Base-by-base conservation (phyloP, 2,797 vertebrate species). In the Oreonectes daqikongensis region DNA sequence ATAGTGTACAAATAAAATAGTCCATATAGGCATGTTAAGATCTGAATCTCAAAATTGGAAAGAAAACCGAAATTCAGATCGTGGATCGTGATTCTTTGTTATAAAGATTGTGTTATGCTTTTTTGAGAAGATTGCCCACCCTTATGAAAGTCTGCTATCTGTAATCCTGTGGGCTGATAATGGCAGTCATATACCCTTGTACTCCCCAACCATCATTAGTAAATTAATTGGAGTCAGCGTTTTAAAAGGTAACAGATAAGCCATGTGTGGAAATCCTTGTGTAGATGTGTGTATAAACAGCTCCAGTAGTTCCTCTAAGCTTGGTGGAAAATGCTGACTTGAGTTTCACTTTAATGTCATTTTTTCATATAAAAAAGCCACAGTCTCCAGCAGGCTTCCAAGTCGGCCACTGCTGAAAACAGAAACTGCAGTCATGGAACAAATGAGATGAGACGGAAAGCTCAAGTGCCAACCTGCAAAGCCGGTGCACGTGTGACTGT, bases 311-410 rank as follows among this genome's bases (percentile, higher is more conserved):
- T 87, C 69, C 84, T 86, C 77, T 24, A 32, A 66, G 85, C 84
- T 81, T 77, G 82, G 84, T 89, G 91, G 90, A 92, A 92, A 92
- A 91, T 83, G 90, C 91, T 92, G 90, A 92, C 91, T 90, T 88
- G 84, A 85, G 87, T 85, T 87, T 90, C 83, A 79, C 28, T 88
- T 79, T 82, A 89, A 83, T 80, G 72, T 80, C 22, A 82, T 78
- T 84, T 91, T 89, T 89, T 89, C 85, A 90, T 89, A 86, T 89
- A 86, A 89, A 90, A 91, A 90, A 93, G 87, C 91, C 90, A 82
- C 88, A 90, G 90, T 88, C 89, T 90, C 86, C 87, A 89, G 86
- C 83, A 86, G 84, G 87, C 89, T 88, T 88, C 90, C 74, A 84
- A 66, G 79, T 86, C 86, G 80, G 53, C 68, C 53, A 68, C 68